A percentile compares a stretch with the other conserved stretches of the same genome.
Evolutionary conservation across 2,888 invertebrate species (phyloP).

Genomic region (Neuroscelio doddi): DNA sequence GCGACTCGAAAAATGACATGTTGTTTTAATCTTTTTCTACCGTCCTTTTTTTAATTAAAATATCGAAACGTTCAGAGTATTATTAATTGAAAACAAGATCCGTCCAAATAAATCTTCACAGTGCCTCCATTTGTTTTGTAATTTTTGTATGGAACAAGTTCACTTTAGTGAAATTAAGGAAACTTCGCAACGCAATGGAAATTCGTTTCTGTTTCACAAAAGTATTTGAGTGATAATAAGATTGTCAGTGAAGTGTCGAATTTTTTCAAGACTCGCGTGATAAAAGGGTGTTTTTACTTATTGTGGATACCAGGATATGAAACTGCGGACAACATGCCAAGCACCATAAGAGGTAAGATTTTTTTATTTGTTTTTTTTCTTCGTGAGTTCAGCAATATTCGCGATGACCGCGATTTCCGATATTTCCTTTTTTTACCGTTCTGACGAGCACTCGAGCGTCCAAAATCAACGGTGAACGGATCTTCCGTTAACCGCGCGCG

Average conservation of each 20-base stretch:
- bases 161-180: too few species aligned
- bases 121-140: background rate
- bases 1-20: too few species aligned
- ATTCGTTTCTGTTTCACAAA: too few species aligned
- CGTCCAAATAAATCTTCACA: background rate
- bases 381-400: background rate
- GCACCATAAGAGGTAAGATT: constrained; percentile 70
- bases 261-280: constrained; percentile 23
- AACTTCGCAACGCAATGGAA: too few species aligned
- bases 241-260: constrained; percentile 34
- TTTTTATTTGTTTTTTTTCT: background rate
- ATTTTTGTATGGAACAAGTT: background rate
- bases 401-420: constrained; percentile 25
- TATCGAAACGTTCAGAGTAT: too few species aligned
- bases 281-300: constrained; percentile 22
- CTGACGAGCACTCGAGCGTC: constrained; percentile 55
- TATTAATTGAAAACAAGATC: too few species aligned
- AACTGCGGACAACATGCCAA: constrained; percentile 68
- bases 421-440: constrained; percentile 52
- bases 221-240: too few species aligned
- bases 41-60: too few species aligned
- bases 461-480: constrained; percentile 55
- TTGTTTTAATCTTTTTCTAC: too few species aligned
- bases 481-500: constrained; percentile 55
- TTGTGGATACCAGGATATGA: constrained; percentile 68